Evolutionary conservation across 1,140 invertebrate genomes (phyloP), one percentile per base, ranked within the genome.

Genomic region (Camponotus floridanus): DNA sequence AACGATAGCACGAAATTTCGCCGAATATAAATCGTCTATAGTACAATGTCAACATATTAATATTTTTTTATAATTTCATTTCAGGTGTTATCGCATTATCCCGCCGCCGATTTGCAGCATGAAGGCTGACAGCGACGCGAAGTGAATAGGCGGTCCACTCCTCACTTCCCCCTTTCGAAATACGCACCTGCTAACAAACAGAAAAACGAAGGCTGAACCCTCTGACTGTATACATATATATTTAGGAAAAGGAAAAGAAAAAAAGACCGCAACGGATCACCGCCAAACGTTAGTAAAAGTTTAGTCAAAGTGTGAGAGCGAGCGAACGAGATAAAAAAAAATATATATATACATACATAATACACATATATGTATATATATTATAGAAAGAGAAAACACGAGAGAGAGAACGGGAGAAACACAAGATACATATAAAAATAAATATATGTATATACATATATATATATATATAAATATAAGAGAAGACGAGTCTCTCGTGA

Each of bases 231-330:
- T 51, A 51, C 48, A 51, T 21, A 64, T 83, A 83, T 36, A 73
- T 83, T 83, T 83, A 78, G 74, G 6, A 51, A 64, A 85, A 67
- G 45, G 31, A 48, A 71, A n/a, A 71, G 57, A 9, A 59, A 67
- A 61, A 65, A 76, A 39, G n/a, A 87, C 31, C 9, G 86, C 67
- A 87, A 88, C 76, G 59, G 67, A 87, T 87, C 85, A 87, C 84
- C 87, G 85, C 85, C 76, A 88, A 88, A 88, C 67, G 59, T 48
- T 86, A 81, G 70, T 88, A 73, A 26, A 88, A 86, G 68, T 73
- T 83, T 85, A 76, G 86, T 74, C 70, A 59, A 85, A 85, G 15
- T 11, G 67, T 55, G 42, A 68, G 36, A 68, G 31, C 48, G 26
- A 57, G 70, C 57, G 57, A 51, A 64, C 81, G 39, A 76, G 68